Conservation (phyloP, 2,888 invertebrate genomes). For the Rhyacophila evoluta region DNA sequence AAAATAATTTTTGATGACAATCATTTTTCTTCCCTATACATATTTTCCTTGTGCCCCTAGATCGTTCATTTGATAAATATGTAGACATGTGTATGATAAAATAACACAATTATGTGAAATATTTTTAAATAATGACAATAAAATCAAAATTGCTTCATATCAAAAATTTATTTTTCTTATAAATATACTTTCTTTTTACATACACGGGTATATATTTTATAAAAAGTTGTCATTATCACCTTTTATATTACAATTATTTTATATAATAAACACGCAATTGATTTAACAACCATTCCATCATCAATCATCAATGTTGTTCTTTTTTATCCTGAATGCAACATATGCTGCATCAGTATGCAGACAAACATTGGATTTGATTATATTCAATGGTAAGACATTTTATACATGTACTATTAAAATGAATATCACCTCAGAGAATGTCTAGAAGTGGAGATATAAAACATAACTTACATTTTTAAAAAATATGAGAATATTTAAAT, state of each 20-base stretch:
- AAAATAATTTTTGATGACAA: too few relatives aligned
- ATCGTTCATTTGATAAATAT: too few relatives aligned
- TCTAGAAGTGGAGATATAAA: conserved; percentile 35
- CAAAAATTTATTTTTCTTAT: conserved; percentile 8
- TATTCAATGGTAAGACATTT: conserved; percentile 28
- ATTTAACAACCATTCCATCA: too few relatives aligned
- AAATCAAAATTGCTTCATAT: not conserved
- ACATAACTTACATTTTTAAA: not conserved
- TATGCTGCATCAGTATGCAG: not conserved
- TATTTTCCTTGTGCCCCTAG: too few relatives aligned
- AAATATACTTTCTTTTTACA: conserved; percentile 9
- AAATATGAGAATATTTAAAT: not conserved
- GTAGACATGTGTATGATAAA: too few relatives aligned
- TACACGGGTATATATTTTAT: not conserved
- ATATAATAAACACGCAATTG: not conserved
- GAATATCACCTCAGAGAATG: conserved; percentile 33
- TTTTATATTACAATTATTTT: not conserved
- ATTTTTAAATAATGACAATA: not conserved
- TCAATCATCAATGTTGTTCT: not conserved
- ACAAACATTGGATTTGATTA: not conserved
- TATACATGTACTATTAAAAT: conserved; percentile 6
- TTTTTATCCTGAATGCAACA: not conserved
- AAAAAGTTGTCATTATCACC: not conserved
- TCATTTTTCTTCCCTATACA: too few relatives aligned
- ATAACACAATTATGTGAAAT: too few relatives aligned